Conservation (phyloP, 1,140 invertebrate genomes). For the Polypedilum pembai region DNA sequence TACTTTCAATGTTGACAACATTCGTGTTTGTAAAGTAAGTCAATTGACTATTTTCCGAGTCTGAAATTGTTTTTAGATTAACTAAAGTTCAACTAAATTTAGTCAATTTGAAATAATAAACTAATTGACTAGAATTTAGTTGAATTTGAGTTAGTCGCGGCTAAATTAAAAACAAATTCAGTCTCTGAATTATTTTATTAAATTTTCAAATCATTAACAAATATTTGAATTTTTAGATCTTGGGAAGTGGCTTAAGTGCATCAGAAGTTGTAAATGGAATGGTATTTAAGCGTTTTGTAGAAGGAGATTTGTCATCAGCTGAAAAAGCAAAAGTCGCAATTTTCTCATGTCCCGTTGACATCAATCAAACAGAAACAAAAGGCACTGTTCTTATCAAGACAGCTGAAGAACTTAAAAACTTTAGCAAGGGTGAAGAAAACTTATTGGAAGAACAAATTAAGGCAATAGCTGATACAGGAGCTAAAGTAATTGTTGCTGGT, state of each 20-base stretch:
- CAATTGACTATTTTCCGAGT: no score
- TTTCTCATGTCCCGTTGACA: conserved; percentile 92
- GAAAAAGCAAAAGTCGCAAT: conserved; percentile 82
- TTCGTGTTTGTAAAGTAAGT: conserved; percentile 88
- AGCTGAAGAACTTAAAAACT: conserved; percentile 90
- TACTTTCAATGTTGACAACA: conserved; percentile 96
- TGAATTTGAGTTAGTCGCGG: no score
- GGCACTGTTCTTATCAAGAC: conserved; percentile 96
- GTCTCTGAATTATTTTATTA: no score
- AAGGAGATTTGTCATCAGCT: conserved; percentile 78
- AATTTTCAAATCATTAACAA: no score
- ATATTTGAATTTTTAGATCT: conserved; percentile 43
- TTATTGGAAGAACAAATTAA: conserved; percentile 91
- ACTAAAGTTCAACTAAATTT: no score
- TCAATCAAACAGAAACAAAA: conserved; percentile 98
- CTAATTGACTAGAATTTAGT: no score
- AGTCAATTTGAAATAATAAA: no score
- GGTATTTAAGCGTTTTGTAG: conserved; percentile 96
- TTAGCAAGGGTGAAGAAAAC: conserved; percentile 90
- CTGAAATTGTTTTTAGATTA: no score
- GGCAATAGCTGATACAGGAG: conserved; percentile 82
- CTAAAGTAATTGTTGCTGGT: conserved; percentile 87
- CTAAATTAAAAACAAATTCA: no score
- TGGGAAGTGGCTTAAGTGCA: conserved; percentile 70
- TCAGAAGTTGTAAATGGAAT: conserved; percentile 87